Percentiles rank a stretch among this genome's conserved stretches.
Evolutionary conservation across 2,888 invertebrate species (phyloP).

Genomic region (Meghimatium bilineatum): DNA sequence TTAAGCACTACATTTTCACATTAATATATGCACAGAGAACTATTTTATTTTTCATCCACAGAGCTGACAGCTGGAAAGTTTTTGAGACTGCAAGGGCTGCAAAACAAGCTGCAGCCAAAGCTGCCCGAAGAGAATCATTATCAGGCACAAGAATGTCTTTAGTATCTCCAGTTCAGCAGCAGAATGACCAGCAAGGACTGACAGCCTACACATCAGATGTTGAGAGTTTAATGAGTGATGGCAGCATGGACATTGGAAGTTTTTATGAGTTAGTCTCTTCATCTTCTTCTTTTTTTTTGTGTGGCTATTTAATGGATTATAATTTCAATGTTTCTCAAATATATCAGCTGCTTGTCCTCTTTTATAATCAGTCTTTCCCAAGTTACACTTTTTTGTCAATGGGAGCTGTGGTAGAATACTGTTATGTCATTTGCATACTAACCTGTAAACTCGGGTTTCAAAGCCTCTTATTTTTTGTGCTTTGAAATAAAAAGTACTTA

Average conservation of each 20-base stretch:
- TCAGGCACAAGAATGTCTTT: constrained; percentile 8
- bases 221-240: constrained; percentile 72
- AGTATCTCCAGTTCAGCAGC: not conserved
- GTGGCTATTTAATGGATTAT: not conserved
- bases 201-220: constrained; percentile 67
- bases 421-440: too few relatives aligned
- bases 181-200: constrained; percentile 2
- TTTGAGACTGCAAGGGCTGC: constrained; percentile 87
- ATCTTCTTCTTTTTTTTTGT: too few relatives aligned
- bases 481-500: too few relatives aligned
- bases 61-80: constrained; percentile 89
- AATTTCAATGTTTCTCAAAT: too few relatives aligned
- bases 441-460: too few relatives aligned
- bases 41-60: constrained; percentile 74
- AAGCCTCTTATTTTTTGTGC: too few relatives aligned
- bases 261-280: constrained; percentile 58
- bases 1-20: too few relatives aligned
- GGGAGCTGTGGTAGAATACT: too few relatives aligned
- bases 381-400: too few relatives aligned
- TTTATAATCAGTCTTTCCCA: too few relatives aligned
- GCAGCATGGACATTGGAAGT: constrained; percentile 67
- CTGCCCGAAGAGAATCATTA: constrained; percentile 31
- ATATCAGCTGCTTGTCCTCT: too few relatives aligned
- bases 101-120: constrained; percentile 55
- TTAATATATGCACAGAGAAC: not conserved